Percentiles rank a stretch among this genome's conserved stretches.
Conservation (phyloP, 2,888 invertebrate genomes). For the Nasonovia ribisnigri region DNA sequence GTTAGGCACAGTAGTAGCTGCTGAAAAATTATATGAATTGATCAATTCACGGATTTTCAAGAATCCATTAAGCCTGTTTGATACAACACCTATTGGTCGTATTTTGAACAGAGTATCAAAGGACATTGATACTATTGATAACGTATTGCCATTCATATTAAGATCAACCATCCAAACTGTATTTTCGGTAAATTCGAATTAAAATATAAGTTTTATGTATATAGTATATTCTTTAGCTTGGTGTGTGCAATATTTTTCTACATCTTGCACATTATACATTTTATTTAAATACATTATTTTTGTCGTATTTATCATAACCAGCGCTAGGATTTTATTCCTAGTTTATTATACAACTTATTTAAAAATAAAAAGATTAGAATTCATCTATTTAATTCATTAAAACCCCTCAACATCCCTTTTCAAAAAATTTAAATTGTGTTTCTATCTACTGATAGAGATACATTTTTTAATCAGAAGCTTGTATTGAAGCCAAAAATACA, state of each 20-base stretch:
- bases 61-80: constrained; percentile 73
- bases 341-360: background rate
- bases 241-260: constrained; percentile 13
- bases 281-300: background rate
- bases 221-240: constrained; percentile 6
- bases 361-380: background rate
- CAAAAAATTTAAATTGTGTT: background rate
- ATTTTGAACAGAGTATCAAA: constrained; percentile 71
- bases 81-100: constrained; percentile 73
- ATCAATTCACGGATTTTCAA: constrained; percentile 72
- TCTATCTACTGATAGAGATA: background rate
- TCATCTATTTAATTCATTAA: background rate
- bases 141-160: constrained; percentile 73
- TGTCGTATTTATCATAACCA: background rate
- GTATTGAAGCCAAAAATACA: background rate
- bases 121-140: constrained; percentile 82
- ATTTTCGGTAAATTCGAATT: constrained; percentile 66
- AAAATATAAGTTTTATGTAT: constrained; percentile 66
- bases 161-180: constrained; percentile 75
- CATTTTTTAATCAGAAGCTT: background rate
- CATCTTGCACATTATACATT: background rate
- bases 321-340: constrained; percentile 17
- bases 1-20: constrained; percentile 65
- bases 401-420: background rate
- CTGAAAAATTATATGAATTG: constrained; percentile 65